Base-by-base conservation (phyloP, 1,140 invertebrate genomes). In the Diploscapter pachys region DNA sequence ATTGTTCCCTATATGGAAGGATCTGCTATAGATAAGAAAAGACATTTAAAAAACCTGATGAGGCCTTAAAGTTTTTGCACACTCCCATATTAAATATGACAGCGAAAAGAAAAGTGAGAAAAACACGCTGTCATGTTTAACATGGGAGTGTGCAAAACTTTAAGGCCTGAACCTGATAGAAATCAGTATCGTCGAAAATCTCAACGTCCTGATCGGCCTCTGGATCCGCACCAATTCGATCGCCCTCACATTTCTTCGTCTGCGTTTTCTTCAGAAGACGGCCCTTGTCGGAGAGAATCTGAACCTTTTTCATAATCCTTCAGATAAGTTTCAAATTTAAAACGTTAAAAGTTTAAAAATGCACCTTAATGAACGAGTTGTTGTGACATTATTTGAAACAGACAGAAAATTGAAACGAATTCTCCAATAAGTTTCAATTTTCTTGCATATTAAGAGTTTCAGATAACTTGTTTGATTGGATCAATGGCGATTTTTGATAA, bases 111-210 rank as follows among this genome's bases (percentile, higher is more conserved):
- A 31, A 31, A 0, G 31, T 31, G 31, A 31, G 31, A 31, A 31
- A 31, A 31, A 31, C 31, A 0, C 31, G 31, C 31, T 31, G 1
- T 31, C 31, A 31, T 31, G 31, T 31, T 31, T 31, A 31, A 31
- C 31, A 31, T 31, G 1, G 31, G 31, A 31, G 31, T 31, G 0
- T 31, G 31, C 31, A 31, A 31, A 31, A 31, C 31, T 31, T 31
- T 31, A 31, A 31, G 31, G 31, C 31, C 31, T 31, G 31, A 31
- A 94, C 92, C 86, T 96, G 93, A 88, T 98, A 98, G 85, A 97
- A 98, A 86, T 98, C 95, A 86, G 92, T 92, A 86, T 98, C 95
- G 86, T 98, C 94, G 88, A 93, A 98, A 83, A 96, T 92, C 88
- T 98, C 93, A 0, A 87, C 74, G 86, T 93, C 91, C 78, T 55